A percentile compares a stretch with the other conserved stretches of the same genome.
Conservation (phyloP, 2,113 vertebrate species). For the Ginglymostoma cirratum region DNA sequence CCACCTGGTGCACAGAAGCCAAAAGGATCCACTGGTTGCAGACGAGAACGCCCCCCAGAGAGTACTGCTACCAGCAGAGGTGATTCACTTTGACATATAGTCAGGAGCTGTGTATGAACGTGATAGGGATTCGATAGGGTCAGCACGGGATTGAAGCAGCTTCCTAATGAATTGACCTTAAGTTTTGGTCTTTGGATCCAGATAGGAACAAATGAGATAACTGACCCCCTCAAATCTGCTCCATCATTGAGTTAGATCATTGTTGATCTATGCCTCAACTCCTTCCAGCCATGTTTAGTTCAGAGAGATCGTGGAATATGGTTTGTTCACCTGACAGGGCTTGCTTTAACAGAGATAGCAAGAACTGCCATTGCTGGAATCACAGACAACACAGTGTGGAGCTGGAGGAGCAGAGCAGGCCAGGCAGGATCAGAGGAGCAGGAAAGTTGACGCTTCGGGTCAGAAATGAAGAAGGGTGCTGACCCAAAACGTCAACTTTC, state of each 20-base stretch:
- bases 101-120: neutral
- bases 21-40: conserved; percentile 83
- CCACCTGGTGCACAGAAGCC: conserved; percentile 91
- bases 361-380: too few relatives aligned
- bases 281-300: neutral
- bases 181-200: neutral
- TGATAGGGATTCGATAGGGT: neutral
- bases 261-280: neutral
- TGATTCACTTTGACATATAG: neutral
- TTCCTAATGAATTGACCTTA: neutral
- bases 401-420: too few relatives aligned
- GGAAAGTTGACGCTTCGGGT: too few relatives aligned
- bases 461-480: too few relatives aligned
- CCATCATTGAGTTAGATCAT: neutral
- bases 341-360: too few relatives aligned
- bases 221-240: neutral
- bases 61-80: conserved; percentile 73
- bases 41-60: conserved; percentile 91
- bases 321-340: neutral
- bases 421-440: too few relatives aligned
- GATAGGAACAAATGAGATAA: neutral
- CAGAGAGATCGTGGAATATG: neutral
- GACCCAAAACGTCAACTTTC: too few relatives aligned
- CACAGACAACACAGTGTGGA: too few relatives aligned
- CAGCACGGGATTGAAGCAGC: neutral